phyloP scores from a whole-genome alignment of 2,888 invertebrate genomes.

The Athripsodes cinereus region DNA sequence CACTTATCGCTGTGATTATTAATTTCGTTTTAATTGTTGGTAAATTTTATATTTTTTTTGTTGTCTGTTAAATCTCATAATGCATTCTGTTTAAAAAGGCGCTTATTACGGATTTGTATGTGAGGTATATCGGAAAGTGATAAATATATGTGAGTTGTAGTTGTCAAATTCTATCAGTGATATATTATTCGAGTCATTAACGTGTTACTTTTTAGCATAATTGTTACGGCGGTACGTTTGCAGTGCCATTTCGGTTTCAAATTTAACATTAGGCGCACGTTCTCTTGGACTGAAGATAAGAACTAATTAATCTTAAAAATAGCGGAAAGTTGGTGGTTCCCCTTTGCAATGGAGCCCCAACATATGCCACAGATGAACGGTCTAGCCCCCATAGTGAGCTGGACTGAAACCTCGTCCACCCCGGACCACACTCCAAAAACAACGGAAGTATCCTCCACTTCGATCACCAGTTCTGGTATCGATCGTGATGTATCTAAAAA shows the following conservation, averaged over 20 bases:
- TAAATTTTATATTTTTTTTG: too few relatives aligned
- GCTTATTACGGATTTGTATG: too few relatives aligned
- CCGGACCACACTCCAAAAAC: constrained; percentile 32
- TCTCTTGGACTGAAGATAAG: too few relatives aligned
- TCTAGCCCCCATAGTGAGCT: constrained; percentile 36
- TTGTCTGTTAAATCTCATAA: too few relatives aligned
- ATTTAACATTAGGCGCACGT: too few relatives aligned
- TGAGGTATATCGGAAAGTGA: constrained; percentile 20
- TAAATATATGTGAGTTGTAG: constrained; percentile 21
- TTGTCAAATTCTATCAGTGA: constrained; percentile 17
- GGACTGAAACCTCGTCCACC: constrained; percentile 36
- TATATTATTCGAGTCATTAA: constrained; percentile 23
- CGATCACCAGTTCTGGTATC: constrained; percentile 43
- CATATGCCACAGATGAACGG: constrained; percentile 25
- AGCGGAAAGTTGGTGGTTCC: background rate
- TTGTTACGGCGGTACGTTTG: constrained; percentile 10
- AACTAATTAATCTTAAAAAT: too few relatives aligned
- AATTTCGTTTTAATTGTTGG: constrained; percentile 10
- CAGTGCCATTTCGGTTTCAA: constrained; percentile 12
- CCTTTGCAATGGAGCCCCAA: constrained; percentile 19
- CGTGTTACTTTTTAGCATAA: constrained; percentile 6
- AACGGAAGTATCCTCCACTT: constrained; percentile 32
- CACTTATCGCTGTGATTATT: constrained; percentile 11
- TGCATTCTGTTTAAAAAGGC: too few relatives aligned
- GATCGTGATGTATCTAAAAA: constrained; percentile 41